Percentiles rank a stretch among this genome's conserved stretches.
These are phyloP conservation scores for Gopherus flavomarginatus DNA, from an alignment of 2,113 vertebrate genomes.

Conservation along the genomic window DNA sequence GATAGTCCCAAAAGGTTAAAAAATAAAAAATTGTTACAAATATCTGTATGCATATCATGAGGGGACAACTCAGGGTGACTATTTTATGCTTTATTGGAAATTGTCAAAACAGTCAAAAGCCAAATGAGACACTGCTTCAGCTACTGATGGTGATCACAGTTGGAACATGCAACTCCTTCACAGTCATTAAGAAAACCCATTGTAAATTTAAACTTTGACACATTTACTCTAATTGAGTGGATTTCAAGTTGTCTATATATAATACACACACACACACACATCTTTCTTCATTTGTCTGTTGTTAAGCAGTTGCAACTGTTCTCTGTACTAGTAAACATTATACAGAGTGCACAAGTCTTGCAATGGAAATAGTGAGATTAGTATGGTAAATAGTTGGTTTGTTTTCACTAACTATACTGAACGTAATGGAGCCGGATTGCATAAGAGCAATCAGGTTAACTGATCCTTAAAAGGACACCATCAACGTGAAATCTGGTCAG, in stretches of 20 bases:
- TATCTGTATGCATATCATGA: background rate
- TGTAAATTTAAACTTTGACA: constrained; percentile 37
- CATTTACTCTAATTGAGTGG: background rate
- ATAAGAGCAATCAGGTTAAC: background rate
- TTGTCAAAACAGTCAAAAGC: background rate
- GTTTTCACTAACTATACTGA: background rate
- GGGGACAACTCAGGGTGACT: background rate
- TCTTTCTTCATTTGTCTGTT: background rate
- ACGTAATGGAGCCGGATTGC: background rate
- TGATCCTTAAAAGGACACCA: background rate
- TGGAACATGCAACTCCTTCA: constrained; percentile 1
- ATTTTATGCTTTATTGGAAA: background rate
- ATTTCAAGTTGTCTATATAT: constrained; percentile 1
- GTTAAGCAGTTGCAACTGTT: background rate
- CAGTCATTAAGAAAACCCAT: constrained; percentile 28
- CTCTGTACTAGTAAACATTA: background rate
- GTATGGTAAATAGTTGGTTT: background rate
- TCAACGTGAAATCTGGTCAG: background rate
- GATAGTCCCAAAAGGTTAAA: constrained; percentile 12
- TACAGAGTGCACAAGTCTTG: background rate
- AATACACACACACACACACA: background rate
- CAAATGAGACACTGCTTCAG: background rate
- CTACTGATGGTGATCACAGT: background rate
- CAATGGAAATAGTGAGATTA: background rate
- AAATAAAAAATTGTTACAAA: background rate